phyloP scores from a whole-genome alignment of 2,888 invertebrate species.

The Cataglyphis rosenhaueri region DNA sequence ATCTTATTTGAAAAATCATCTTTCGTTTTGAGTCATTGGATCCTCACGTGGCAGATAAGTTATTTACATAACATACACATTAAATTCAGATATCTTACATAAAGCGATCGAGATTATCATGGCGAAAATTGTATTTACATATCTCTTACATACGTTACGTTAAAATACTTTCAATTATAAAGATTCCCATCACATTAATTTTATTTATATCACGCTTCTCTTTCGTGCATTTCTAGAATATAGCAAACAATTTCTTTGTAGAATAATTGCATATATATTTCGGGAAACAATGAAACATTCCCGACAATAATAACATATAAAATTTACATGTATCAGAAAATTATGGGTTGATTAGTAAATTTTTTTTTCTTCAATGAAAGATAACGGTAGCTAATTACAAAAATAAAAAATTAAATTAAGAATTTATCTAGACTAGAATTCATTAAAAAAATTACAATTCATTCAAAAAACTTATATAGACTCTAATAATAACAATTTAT shows the following conservation, averaged over 20 bases:
- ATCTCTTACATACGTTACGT: slow-evolving; percentile 9
- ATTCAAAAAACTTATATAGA: not conserved
- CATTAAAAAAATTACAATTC: not conserved
- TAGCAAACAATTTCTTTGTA: not conserved
- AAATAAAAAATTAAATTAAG: not conserved
- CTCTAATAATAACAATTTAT: not conserved
- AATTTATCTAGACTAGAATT: not conserved
- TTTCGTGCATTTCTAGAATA: not conserved
- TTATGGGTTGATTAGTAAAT: not conserved
- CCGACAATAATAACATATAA: not conserved
- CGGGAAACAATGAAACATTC: not conserved
- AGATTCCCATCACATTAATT: not conserved
- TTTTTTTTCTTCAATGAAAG: not conserved
- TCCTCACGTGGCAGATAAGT: not conserved
- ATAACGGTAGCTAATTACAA: not conserved
- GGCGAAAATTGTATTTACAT: slow-evolving; percentile 36
- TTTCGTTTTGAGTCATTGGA: not conserved
- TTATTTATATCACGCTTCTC: not conserved
- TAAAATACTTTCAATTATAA: slow-evolving; percentile 42
- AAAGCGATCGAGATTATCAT: slow-evolving; percentile 18
- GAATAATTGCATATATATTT: not conserved
- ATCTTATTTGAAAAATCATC: not conserved
- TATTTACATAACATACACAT: slow-evolving; percentile 29
- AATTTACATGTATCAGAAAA: not conserved
- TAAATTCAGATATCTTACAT: slow-evolving; percentile 7